Evolutionary conservation across 2,797 vertebrate genomes (phyloP).

Genomic region (Sarcophilus harrisii): DNA sequence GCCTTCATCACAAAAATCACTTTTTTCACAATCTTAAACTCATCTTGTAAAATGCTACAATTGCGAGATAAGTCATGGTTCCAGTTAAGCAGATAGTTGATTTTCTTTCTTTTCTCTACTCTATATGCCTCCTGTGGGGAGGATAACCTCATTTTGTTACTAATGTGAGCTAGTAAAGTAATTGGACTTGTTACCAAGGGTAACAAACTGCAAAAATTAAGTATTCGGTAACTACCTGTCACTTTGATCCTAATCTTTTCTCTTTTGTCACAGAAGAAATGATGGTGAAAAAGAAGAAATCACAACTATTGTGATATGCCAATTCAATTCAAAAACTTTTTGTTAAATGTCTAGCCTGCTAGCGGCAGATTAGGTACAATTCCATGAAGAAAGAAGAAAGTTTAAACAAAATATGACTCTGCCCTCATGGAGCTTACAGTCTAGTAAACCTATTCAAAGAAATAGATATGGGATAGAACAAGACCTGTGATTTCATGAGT

Average conservation of each 20-base stretch:
- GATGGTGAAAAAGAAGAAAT: not conserved
- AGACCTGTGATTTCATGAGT: not conserved
- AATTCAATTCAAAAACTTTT: not conserved
- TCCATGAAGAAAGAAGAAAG: not conserved
- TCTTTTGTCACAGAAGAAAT: not conserved
- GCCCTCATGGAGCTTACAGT: not conserved
- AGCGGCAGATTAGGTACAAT: not conserved
- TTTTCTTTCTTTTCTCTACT: constrained; percentile 4
- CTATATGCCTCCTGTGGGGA: not conserved
- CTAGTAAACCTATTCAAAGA: not conserved
- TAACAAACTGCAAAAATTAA: not conserved
- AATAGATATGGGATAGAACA: not conserved
- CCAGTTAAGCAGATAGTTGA: constrained; percentile 52
- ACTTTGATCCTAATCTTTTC: constrained; percentile 17
- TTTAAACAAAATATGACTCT: not conserved
- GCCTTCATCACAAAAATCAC: constrained; percentile 18
- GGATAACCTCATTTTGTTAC: not conserved
- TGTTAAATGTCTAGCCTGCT: not conserved
- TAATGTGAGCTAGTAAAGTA: not conserved
- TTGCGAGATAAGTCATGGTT: constrained; percentile 49
- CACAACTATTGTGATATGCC: not conserved
- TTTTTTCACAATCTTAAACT: constrained; percentile 62
- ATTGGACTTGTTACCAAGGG: not conserved
- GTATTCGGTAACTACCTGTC: not conserved
- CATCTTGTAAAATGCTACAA: constrained; percentile 46